Evolutionary conservation across 2,113 vertebrate genomes (phyloP), one percentile per base, ranked within the genome.

Genomic region (Thamnaconus septentrionalis): DNA sequence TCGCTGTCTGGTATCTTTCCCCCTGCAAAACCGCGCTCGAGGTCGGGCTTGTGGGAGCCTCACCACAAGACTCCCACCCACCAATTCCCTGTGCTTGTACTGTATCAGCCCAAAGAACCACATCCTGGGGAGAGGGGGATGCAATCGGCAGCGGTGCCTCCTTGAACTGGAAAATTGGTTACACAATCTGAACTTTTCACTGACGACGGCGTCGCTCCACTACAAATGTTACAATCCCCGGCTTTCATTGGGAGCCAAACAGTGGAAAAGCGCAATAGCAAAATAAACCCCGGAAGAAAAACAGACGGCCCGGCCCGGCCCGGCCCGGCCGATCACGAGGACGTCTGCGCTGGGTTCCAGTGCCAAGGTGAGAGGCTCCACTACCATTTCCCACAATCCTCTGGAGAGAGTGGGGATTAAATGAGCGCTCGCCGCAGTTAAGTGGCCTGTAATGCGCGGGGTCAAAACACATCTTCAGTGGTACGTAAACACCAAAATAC

Each of bases 121-220:
- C 91, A 92, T 92, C 92, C 92, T 90, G 88, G 76, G 75, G 72
- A 83, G 76, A 82, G 85, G 85, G 90, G 85, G 90, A 89, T 78
- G 80, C 87, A 80, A 89, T 85, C 75, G 76, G 89, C 80, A 80
- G 86, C 84, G 85, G 75, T 82, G 83, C 81, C 86, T 91, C 79
- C 87, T 85, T 83, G 80, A 87, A 90, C 87, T 92, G 91, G 91
- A 93, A 92, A 91, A 91, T 88, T 65, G 80, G 90, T 91, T 92
- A 91, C 86, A 91, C 89, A 90, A 90, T 91, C 64, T 93, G 90
- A 93, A 92, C 91, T 90, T 85, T 91, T 91, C 85, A 90, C 90
- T 90, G 88, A 90, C 83, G 79, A 90, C 81, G 87, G 62, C 76
- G 79, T 75, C 71, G 81, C 82, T 88, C 87, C 83, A 86, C 87